These are phyloP conservation scores for Morbakka virulenta DNA, from an alignment of 30 jellyfish, hydroid and myxozoan species.

Conservation along the genomic window DNA sequence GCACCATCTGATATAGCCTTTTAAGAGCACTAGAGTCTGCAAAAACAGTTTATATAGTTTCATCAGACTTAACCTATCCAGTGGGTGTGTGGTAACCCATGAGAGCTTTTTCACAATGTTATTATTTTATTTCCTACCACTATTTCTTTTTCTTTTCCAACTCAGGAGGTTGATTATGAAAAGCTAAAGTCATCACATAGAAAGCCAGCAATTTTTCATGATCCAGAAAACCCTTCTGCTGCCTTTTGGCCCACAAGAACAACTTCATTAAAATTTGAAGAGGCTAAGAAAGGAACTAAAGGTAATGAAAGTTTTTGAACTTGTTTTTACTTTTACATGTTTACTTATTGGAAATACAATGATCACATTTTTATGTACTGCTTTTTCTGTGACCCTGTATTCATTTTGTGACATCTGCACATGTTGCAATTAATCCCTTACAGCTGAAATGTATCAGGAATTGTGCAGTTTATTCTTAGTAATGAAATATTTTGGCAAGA, in stretches of 20 bases:
- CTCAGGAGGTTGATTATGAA: background rate
- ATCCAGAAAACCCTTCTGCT: constrained; percentile 71
- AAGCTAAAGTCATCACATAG: constrained; percentile 11
- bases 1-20: no score
- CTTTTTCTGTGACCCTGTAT: background rate
- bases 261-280: constrained; percentile 71
- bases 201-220: constrained; percentile 75
- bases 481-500: no score
- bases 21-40: no score
- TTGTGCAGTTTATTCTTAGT: no score
- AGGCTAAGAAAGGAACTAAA: constrained; percentile 90
- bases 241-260: constrained; percentile 79
- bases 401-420: no score
- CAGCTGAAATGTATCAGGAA: no score
- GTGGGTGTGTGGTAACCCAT: background rate
- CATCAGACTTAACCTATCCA: no score
- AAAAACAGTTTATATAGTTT: no score
- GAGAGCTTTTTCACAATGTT: background rate
- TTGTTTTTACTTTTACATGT: no score
- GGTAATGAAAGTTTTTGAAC: constrained; percentile 19
- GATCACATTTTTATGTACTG: background rate
- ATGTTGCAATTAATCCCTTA: no score
- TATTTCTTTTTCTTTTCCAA: no score
- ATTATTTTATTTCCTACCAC: background rate
- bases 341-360: background rate